Conservation (phyloP, 2,113 vertebrate species). For the Siniperca knerii region DNA sequence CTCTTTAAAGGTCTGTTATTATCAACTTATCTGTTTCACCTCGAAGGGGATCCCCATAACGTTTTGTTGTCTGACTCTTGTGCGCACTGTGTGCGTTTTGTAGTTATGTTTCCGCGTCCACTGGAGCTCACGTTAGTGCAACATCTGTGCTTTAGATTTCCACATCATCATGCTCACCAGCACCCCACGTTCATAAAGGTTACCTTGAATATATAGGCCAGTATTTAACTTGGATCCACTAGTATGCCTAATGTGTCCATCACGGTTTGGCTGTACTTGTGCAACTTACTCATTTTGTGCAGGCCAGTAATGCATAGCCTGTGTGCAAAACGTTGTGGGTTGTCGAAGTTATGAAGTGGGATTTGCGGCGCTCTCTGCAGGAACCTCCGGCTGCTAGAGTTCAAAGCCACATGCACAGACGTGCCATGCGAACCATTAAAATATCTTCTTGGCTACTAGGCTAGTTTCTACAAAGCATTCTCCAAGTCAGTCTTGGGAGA, state of each 20-base stretch:
- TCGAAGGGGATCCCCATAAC: not conserved
- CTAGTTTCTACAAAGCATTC: slow-evolving; percentile 90
- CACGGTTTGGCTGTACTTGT: slow-evolving; percentile 39
- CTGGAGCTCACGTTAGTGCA: slow-evolving; percentile 42
- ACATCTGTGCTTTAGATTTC: slow-evolving; percentile 71
- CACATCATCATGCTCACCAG: slow-evolving; percentile 53
- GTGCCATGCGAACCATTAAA: slow-evolving; percentile 97
- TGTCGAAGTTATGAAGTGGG: slow-evolving; percentile 99
- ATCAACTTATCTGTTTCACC: slow-evolving; percentile 5
- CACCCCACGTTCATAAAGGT: slow-evolving; percentile 40
- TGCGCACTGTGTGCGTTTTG: slow-evolving; percentile 13
- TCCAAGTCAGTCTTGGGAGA: slow-evolving; percentile 89
- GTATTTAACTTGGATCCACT: slow-evolving; percentile 52
- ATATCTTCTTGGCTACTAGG: slow-evolving; percentile 91
- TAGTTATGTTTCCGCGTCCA: slow-evolving; percentile 2
- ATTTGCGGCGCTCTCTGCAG: slow-evolving; percentile 98
- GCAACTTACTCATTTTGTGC: slow-evolving; percentile 46
- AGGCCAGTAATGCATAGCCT: slow-evolving; percentile 80
- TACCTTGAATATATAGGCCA: slow-evolving; percentile 36
- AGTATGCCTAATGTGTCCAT: slow-evolving; percentile 52
- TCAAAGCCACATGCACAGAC: slow-evolving; percentile 98
- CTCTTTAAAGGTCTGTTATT: slow-evolving; percentile 16
- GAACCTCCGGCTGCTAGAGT: slow-evolving; percentile 95
- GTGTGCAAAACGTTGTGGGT: slow-evolving; percentile 91
- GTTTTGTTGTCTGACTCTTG: slow-evolving; percentile 12